Evolutionary conservation across 2,888 invertebrate genomes (phyloP).

Genomic region (Elegia similella): DNA sequence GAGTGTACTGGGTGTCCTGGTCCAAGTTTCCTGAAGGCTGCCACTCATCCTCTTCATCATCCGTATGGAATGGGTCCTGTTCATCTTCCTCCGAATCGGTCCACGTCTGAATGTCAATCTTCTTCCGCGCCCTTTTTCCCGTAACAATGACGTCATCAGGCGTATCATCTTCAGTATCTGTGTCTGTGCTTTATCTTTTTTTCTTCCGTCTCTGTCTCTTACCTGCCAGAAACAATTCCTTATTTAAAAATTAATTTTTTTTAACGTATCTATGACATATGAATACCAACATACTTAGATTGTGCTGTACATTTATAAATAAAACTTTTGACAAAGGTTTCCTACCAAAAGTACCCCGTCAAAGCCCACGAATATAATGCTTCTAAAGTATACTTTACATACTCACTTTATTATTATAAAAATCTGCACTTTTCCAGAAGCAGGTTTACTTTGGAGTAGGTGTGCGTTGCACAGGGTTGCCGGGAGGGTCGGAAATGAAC

Average conservation of each 20-base stretch:
- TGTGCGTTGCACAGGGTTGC: no score
- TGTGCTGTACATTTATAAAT: no score
- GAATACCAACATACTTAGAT: no score
- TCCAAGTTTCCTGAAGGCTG: conserved; percentile 47
- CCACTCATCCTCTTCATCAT: conserved; percentile 78
- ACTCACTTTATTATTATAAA: no score
- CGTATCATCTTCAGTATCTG: conserved; percentile 27
- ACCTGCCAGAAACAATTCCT: conserved; percentile 25
- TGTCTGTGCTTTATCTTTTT: conserved; percentile 22
- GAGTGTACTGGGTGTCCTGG: conserved; percentile 43
- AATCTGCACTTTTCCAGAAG: no score
- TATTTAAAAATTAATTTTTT: conserved; percentile 2
- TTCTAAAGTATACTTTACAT: no score
- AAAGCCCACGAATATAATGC: no score
- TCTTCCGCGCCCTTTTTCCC: conserved; percentile 52
- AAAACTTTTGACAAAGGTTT: no score
- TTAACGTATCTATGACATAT: no score
- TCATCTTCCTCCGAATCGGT: conserved; percentile 49
- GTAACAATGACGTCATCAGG: conserved; percentile 40
- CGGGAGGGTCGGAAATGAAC: no score
- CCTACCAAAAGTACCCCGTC: no score
- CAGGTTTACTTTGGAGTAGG: no score
- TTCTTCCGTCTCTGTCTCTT: conserved; percentile 31
- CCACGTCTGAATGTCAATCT: conserved; percentile 36
- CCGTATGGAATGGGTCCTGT: conserved; percentile 71